Evolutionary conservation across 2,113 vertebrate species (phyloP).

Genomic region (Atherinomorus stipes): DNA sequence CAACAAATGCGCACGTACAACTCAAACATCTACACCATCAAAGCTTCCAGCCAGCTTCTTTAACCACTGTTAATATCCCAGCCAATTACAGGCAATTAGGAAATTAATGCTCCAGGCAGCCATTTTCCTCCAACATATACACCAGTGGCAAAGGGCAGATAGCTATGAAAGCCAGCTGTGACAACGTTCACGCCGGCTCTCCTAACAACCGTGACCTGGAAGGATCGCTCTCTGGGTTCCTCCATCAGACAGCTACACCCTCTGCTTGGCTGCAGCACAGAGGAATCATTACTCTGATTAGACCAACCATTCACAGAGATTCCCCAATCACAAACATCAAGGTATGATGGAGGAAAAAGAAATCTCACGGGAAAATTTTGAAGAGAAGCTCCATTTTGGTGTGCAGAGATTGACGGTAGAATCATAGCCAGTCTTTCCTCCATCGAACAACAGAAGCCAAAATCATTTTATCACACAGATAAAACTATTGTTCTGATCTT

Average conservation of each 20-base stretch:
- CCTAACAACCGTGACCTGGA: conserved; percentile 58
- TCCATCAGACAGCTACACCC: conserved; percentile 29
- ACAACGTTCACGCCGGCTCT: conserved; percentile 63
- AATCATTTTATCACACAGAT: conserved; percentile 2
- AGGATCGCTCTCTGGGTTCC: conserved; percentile 47
- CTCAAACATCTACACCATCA: conserved; percentile 32
- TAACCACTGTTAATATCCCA: conserved; percentile 35
- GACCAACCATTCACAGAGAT: conserved; percentile 34
- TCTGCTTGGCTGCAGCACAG: conserved; percentile 54
- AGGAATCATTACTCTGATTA: conserved; percentile 61
- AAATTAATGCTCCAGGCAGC: conserved; percentile 42
- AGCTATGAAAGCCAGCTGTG: conserved; percentile 67
- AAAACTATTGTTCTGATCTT: neutral
- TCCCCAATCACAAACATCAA: conserved; percentile 59
- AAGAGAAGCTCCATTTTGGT: conserved; percentile 14
- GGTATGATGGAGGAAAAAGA: conserved; percentile 40
- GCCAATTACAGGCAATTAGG: conserved; percentile 60
- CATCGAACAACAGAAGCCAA: neutral
- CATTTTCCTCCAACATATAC: conserved; percentile 40
- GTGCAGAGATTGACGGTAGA: conserved; percentile 6
- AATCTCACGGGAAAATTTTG: conserved; percentile 38
- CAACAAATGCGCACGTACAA: conserved; percentile 25
- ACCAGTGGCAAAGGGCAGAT: conserved; percentile 33
- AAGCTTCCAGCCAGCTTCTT: conserved; percentile 31
- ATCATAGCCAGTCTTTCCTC: conserved; percentile 14